Evolutionary conservation across 1,140 invertebrate species (phyloP), one percentile per base, ranked within the genome.

Genomic region (Drosophila insularis): DNA sequence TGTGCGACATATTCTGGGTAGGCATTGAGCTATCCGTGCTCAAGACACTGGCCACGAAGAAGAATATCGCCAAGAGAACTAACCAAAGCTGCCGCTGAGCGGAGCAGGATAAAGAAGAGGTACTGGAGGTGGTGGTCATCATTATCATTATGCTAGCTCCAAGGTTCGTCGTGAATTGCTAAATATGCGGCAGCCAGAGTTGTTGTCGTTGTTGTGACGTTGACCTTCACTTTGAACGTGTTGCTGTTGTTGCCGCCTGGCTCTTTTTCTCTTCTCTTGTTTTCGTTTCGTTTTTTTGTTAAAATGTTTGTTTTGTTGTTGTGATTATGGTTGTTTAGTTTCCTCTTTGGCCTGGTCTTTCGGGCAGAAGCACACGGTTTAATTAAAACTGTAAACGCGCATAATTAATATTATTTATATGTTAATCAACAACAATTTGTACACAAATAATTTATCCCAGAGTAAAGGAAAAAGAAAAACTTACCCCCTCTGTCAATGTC

Each of bases 1-100:
- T 93, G 68, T 92, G 91, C 31, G 92, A 93, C 94, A 95, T 94
- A 67, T 93, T 93, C 71, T 94, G 93, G 13, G 93, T 91, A 53
- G 92, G 91, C 53, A 92, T 86, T 17, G 76, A 70, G 64, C 72
- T 82, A 5, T 86, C 81, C 3, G 81, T 79, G 56, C 70, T 74
- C 11, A 80, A 46, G 17, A 80, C 85, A 31, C 53, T 61, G 14
- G 81, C 66, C 6, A 71, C 74, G 3, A 89, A 35, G 31, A 89
- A 61, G 5, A 80, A 35, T 7, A 89, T 17, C 0, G 71, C 56
- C 13, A 74, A 11, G 14, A 72, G 23, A 6, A 62, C 53, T 5
- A 65, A 10, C 7, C 77, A 63, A 37, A 71, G 13, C 60, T 74
- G 23, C 17, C 62, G 66, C 50, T 79, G 64, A 19, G 62, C 27